Evolutionary conservation across 2,888 invertebrate species (phyloP).

Genomic region (Gymnosoma rotundatum): DNA sequence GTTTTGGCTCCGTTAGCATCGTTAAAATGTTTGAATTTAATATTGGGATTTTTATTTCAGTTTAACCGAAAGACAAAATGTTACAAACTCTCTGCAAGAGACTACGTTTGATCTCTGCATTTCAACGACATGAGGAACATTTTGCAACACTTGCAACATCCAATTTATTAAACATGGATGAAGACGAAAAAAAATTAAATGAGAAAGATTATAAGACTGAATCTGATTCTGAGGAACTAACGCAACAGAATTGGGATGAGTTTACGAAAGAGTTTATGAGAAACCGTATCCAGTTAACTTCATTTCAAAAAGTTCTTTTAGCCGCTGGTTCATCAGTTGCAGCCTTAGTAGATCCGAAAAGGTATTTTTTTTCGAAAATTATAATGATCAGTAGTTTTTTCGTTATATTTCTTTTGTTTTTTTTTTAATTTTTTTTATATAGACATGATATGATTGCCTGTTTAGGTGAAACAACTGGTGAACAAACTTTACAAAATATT

Average conservation of each 20-base stretch:
- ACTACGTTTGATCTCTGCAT: background rate
- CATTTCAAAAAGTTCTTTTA: conserved; percentile 90
- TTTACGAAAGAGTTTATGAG: conserved; percentile 86
- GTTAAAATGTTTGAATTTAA: background rate
- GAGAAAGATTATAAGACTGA: background rate
- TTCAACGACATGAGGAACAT: conserved; percentile 6
- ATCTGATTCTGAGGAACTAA: conserved; percentile 11
- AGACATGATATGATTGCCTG: conserved; percentile 97
- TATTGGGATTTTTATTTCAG: conserved; percentile 15
- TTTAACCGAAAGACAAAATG: conserved; percentile 30
- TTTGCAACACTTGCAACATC: conserved; percentile 45
- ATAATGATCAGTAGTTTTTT: background rate
- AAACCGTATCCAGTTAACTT: conserved; percentile 86
- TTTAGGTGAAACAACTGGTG: conserved; percentile 95
- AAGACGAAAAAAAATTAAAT: conserved; percentile 1
- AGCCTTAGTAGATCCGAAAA: conserved; percentile 90
- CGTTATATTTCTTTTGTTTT: background rate
- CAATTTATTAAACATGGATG: background rate
- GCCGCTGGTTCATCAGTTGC: conserved; percentile 93
- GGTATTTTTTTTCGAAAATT: conserved; percentile 76
- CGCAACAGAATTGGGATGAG: conserved; percentile 76
- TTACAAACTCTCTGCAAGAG: conserved; percentile 42
- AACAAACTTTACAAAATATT: conserved; percentile 88
- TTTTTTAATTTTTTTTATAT: conserved; percentile 62
- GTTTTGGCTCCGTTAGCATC: no score